These are phyloP conservation scores for Hippopotamyrus pictus DNA, from an alignment of 2,797 vertebrate genomes.

Conservation along the genomic window DNA sequence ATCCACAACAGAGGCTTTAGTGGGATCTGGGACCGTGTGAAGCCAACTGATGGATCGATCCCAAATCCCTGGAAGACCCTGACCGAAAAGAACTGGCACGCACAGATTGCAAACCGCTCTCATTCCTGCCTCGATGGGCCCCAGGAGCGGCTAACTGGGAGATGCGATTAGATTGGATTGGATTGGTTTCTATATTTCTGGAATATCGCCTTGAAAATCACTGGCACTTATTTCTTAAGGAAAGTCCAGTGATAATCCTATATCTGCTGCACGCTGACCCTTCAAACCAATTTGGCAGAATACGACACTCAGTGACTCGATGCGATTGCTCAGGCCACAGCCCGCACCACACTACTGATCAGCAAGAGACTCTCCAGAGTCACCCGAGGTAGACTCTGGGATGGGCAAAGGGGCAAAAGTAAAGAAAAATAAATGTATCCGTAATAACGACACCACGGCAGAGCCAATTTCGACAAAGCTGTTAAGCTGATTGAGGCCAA, in stretches of 20 bases:
- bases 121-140: background rate
- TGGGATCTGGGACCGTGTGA: background rate
- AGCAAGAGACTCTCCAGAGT: conserved; percentile 19
- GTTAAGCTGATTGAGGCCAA: conserved; percentile 76
- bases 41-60: background rate
- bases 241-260: background rate
- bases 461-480: conserved; percentile 75
- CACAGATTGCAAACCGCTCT: background rate
- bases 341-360: background rate
- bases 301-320: conserved; percentile 8
- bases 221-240: conserved; percentile 1
- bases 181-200: background rate
- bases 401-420: conserved; percentile 10
- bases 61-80: background rate
- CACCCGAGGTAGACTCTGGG: conserved; percentile 33
- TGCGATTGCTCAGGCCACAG: conserved; percentile 40
- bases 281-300: conserved; percentile 1
- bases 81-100: background rate
- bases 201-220: background rate
- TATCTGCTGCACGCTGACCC: background rate
- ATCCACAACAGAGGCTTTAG: background rate
- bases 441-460: conserved; percentile 62
- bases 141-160: background rate
- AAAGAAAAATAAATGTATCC: conserved; percentile 50
- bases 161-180: background rate